phyloP scores from a whole-genome alignment of 2,797 vertebrate genomes.

The Urosaurus nigricauda region DNA sequence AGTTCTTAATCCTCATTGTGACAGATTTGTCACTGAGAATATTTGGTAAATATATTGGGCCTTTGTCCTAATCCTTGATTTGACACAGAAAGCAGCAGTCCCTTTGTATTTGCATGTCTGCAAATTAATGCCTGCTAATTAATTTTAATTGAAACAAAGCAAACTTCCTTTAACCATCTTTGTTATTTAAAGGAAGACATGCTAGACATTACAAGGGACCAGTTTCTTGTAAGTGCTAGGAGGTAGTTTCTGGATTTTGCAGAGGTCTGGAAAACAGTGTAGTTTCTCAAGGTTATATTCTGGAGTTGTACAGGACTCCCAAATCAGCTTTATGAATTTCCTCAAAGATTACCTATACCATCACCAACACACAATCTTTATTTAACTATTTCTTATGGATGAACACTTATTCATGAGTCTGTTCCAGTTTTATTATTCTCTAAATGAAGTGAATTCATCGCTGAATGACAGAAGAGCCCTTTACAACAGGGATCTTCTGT shows the following conservation, averaged over 20 bases:
- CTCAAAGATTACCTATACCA: not conserved
- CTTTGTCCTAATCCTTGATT: slow-evolving; percentile 76
- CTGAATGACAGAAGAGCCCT: too few species aligned
- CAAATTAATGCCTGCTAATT: slow-evolving; percentile 70
- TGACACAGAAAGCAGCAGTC: slow-evolving; percentile 76
- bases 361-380: too few species aligned
- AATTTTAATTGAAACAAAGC: slow-evolving; percentile 60
- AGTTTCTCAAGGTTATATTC: not conserved
- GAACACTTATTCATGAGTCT: too few species aligned
- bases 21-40: slow-evolving; percentile 76
- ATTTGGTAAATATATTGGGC: slow-evolving; percentile 54
- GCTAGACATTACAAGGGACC: not conserved
- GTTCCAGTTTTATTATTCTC: too few species aligned
- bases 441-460: too few species aligned
- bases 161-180: not conserved
- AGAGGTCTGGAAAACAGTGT: not conserved
- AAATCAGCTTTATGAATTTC: not conserved
- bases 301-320: not conserved
- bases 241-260: too few species aligned
- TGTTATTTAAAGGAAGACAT: too few species aligned
- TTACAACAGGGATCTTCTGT: too few species aligned
- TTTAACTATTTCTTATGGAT: too few species aligned
- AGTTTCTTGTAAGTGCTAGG: not conserved
- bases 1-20: slow-evolving; percentile 76
- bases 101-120: slow-evolving; percentile 71